phyloP scores from a whole-genome alignment of 2,797 vertebrate genomes.

The Pristis pectinata region DNA sequence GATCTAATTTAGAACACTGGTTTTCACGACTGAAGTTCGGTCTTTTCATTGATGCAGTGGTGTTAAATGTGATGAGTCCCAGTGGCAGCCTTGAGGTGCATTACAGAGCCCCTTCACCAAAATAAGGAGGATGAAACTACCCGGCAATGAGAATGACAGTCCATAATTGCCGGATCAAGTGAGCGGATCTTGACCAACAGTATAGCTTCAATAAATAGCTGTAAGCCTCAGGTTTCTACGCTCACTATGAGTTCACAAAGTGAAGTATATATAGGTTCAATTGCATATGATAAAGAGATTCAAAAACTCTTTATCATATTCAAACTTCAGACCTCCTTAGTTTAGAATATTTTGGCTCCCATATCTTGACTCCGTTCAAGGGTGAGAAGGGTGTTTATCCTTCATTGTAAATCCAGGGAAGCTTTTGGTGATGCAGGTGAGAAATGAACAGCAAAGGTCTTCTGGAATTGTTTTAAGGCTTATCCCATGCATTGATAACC shows the following conservation, averaged over 20 bases:
- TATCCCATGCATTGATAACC: no score
- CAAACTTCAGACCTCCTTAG: background rate
- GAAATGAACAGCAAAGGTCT: background rate
- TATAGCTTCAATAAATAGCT: no score
- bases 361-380: background rate
- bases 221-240: background rate
- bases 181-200: background rate
- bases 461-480: background rate
- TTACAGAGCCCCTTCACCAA: background rate
- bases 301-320: no score
- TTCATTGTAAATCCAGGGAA: background rate
- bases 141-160: background rate
- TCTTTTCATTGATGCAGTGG: background rate
- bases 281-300: no score
- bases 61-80: background rate
- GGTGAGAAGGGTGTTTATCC: background rate
- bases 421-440: background rate
- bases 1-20: background rate
- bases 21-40: background rate
- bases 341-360: background rate
- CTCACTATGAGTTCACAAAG: background rate
- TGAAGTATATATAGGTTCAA: background rate
- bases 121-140: background rate
- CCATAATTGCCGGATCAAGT: background rate
- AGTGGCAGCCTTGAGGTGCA: background rate